Evolutionary conservation across 2,113 vertebrate species (phyloP).

Genomic region (Elaphurus davidianus): DNA sequence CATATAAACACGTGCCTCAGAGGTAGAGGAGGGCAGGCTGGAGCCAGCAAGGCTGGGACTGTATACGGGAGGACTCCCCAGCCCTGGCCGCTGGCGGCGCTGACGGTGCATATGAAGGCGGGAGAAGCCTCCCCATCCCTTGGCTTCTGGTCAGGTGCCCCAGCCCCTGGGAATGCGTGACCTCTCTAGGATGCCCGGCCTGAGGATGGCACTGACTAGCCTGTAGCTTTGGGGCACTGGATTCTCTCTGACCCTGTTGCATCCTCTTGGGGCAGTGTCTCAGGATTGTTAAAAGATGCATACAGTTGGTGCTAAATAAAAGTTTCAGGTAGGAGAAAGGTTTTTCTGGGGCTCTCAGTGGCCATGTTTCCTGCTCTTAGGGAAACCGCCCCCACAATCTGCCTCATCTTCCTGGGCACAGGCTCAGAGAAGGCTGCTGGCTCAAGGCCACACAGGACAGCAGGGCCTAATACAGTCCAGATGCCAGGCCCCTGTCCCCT

Average conservation of each 20-base stretch:
- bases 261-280: neutral
- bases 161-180: rapidly evolving
- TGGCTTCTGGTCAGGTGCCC: neutral
- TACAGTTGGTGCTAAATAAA: neutral
- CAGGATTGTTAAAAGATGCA: neutral
- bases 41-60: neutral
- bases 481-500: neutral
- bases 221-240: too few species aligned
- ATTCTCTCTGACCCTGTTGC: neutral
- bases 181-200: too few species aligned
- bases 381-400: neutral
- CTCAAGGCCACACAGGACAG: neutral
- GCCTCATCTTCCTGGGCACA: neutral
- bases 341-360: neutral
- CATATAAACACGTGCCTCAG: neutral
- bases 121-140: neutral
- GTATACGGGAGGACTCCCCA: rapidly evolving
- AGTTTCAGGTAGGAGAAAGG: neutral
- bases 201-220: neutral
- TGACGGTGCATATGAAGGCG: too few species aligned
- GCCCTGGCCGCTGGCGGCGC: rapidly evolving
- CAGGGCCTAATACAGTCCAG: neutral
- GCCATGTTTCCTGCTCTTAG: too few species aligned
- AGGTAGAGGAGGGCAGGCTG: neutral
- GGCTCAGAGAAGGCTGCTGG: neutral